Conservation (phyloP, 2,888 invertebrate genomes). For the Drosophila vallismaia region DNA sequence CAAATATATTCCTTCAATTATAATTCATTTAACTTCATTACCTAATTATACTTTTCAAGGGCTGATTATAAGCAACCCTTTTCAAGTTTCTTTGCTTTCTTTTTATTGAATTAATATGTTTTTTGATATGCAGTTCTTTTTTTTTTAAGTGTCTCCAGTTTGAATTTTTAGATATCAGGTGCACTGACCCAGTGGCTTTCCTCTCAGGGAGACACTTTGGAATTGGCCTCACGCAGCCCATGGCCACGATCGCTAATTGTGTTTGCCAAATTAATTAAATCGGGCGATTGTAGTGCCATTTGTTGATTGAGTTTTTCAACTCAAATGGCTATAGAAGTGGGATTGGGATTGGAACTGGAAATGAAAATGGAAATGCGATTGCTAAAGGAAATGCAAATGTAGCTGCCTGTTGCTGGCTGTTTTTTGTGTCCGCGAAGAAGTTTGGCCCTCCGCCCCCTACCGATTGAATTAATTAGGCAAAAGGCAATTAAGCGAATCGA, state of each 20-base stretch:
- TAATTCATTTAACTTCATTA: no score
- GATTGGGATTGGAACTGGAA: slow-evolving; percentile 6
- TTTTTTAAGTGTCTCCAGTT: neutral
- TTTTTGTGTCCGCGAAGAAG: slow-evolving; percentile 2
- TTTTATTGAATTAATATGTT: no score
- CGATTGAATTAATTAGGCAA: slow-evolving; percentile 73
- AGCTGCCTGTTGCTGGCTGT: slow-evolving; percentile 41
- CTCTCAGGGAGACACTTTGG: slow-evolving; percentile 27
- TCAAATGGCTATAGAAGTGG: slow-evolving; percentile 24
- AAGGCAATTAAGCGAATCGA: slow-evolving; percentile 73
- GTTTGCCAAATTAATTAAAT: slow-evolving; percentile 67
- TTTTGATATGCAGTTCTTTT: no score
- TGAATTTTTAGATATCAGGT: slow-evolving; percentile 27
- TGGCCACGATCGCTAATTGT: slow-evolving; percentile 64
- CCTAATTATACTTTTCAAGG: no score
- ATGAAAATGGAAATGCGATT: slow-evolving; percentile 36
- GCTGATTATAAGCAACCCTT: no score
- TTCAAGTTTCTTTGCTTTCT: no score
- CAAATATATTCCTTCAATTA: no score
- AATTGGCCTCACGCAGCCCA: slow-evolving; percentile 54
- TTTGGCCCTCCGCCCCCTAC: slow-evolving; percentile 12
- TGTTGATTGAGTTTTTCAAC: slow-evolving; percentile 59
- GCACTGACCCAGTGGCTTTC: slow-evolving; percentile 35
- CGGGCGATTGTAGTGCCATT: slow-evolving; percentile 56
- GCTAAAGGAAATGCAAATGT: slow-evolving; percentile 40